These are phyloP conservation scores for Muscidifurax raptorellus DNA, from an alignment of 1,140 invertebrate species.

Conservation along the genomic window DNA sequence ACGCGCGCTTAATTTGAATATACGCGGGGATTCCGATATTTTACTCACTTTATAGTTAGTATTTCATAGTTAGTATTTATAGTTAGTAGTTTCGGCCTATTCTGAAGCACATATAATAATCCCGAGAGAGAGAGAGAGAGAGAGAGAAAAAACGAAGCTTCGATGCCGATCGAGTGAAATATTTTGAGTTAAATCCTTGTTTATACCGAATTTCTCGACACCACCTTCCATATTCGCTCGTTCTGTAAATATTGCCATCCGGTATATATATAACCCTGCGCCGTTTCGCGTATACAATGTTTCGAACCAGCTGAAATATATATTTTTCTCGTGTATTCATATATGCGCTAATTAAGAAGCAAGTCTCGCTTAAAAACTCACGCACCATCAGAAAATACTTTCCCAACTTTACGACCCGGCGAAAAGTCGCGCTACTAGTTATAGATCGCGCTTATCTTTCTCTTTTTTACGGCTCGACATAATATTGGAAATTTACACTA, in stretches of 20 bases:
- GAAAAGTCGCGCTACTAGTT: neutral
- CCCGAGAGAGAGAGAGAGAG: neutral
- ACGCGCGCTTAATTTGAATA: neutral
- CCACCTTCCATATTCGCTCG: too few relatives aligned
- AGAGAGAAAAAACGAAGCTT: neutral
- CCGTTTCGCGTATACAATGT: neutral
- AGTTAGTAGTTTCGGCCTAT: neutral
- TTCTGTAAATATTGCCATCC: neutral
- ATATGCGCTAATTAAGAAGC: too few relatives aligned
- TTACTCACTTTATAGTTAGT: neutral
- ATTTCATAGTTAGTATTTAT: slow-evolving; percentile 3
- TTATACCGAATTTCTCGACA: neutral
- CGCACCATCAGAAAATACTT: too few relatives aligned
- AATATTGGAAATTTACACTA: too few relatives aligned
- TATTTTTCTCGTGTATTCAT: too few relatives aligned
- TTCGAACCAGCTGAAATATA: too few relatives aligned
- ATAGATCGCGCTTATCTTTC: neutral
- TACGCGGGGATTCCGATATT: neutral
- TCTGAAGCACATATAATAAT: neutral
- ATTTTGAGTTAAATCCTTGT: slow-evolving; percentile 10
- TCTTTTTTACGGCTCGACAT: neutral
- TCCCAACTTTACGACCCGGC: neutral
- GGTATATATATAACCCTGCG: too few relatives aligned
- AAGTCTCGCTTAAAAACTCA: too few relatives aligned
- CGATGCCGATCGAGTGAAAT: neutral